Conservation (phyloP, 2,113 vertebrate species). For the Mesitornis unicolor region DNA sequence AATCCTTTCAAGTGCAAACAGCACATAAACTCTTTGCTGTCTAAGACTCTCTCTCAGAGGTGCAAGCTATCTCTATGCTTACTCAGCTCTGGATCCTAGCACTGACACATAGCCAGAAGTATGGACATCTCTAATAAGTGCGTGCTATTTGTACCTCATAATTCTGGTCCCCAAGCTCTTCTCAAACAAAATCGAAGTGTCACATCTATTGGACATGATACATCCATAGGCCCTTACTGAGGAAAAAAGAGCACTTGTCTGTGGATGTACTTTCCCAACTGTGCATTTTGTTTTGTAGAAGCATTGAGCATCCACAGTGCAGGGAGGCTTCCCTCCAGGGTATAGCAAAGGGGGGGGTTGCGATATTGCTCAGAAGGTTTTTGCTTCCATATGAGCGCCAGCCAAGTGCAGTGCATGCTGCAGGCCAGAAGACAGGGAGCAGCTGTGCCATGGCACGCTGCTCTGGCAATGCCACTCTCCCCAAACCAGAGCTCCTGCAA, state of each 20-base stretch:
- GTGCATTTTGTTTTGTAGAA: not conserved
- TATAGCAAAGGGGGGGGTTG: not conserved
- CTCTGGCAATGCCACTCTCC: not conserved
- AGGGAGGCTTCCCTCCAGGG: not conserved
- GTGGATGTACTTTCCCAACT: not conserved
- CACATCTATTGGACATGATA: not conserved
- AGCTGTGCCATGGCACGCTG: fast-evolving
- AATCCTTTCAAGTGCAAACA: not conserved
- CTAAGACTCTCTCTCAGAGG: not conserved
- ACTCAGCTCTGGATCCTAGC: not conserved
- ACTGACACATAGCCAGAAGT: not conserved
- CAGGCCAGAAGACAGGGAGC: not conserved
- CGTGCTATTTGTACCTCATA: not conserved
- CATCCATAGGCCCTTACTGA: not conserved
- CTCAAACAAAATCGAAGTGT: not conserved
- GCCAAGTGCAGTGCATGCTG: fast-evolving
- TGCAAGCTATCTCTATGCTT: not conserved
- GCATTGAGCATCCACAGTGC: not conserved
- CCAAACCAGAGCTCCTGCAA: not conserved
- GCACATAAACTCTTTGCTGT: not conserved
- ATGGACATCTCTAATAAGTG: not conserved
- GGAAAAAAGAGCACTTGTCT: not conserved
- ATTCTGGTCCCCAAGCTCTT: not conserved
- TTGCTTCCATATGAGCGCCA: not conserved
- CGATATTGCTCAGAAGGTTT: not conserved